Evolutionary conservation across 1,140 invertebrate species (phyloP), one percentile per base, ranked within the genome.

Genomic region (Sitobion miscanthi): DNA sequence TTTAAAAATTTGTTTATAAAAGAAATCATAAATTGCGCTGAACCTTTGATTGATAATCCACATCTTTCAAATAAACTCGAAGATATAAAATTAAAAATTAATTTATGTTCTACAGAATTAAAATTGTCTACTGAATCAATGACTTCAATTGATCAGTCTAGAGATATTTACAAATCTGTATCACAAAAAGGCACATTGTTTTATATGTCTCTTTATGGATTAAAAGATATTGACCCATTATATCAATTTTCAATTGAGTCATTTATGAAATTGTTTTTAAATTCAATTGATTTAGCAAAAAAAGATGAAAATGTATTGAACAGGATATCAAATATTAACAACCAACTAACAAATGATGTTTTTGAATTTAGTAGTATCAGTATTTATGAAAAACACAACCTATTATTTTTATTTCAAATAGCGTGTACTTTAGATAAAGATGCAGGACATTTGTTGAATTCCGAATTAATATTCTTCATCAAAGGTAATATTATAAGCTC

Each of bases 351-450:
- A 30, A 54, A 93, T 45, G 20, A 86, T 42, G 21, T 93, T 38
- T 57, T 86, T 30, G 91, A 90, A 54, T 93, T 93, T 52, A 90
- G 88, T 35, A 93, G 93, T 94, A 23, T 94, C 97, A 96, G 97
- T 89, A 98, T 99, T 94, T 99, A 99, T 95, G 98, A 99, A 95
- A 96, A 97, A 88, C 98, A 99, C 95, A 99, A 99, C 95, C 95
- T 99, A 54, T 95, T 99, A 23, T 98, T 97, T 95, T 98, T 98
- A 0, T 98, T 99, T 95, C 97, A 98, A 96, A 98, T 99, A 95
- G 97, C 98, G 87, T 96, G 97, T 8, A 98, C 97, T 95, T 95
- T 99, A 93, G 96, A 98, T 94, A 96, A 97, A 94, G 97, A 96
- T 94, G 95, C 96, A 45, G 96, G 95, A 0, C 94, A 95, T 20